Evolutionary conservation across 2,113 vertebrate species (phyloP).

Genomic region (Crotalus tigris): DNA sequence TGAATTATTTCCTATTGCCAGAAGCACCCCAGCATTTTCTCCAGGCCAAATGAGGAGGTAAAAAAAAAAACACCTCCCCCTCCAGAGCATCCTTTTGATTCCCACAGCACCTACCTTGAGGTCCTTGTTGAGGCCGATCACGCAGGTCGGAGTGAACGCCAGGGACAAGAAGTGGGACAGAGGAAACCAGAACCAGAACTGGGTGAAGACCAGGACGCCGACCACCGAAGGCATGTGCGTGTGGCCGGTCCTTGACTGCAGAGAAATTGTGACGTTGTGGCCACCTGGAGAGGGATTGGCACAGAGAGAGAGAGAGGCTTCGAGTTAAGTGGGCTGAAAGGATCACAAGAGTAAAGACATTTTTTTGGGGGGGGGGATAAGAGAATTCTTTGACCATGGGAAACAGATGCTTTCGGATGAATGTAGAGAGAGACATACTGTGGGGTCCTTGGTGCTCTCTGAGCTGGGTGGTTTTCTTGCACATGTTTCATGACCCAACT

Average conservation of each 20-base stretch:
- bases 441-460: no score
- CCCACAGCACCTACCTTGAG: slow-evolving; percentile 82
- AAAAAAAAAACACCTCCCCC: no score
- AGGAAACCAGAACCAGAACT: slow-evolving; percentile 99
- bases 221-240: slow-evolving; percentile 99
- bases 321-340: no score
- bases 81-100: not conserved
- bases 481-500: no score
- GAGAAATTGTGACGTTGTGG: slow-evolving; percentile 94
- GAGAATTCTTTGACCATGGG: not conserved
- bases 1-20: not conserved
- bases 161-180: slow-evolving; percentile 94
- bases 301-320: not conserved
- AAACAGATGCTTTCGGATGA: not conserved
- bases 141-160: slow-evolving; percentile 96
- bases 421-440: not conserved
- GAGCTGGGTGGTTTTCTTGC: no score
- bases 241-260: slow-evolving; percentile 97
- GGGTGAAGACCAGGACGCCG: slow-evolving; percentile 95
- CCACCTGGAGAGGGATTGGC: slow-evolving; percentile 76
- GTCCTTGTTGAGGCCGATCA: slow-evolving; percentile 98
- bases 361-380: not conserved
- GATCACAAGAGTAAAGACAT: no score
- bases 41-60: not conserved
- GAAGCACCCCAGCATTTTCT: not conserved